Evolutionary conservation across 1,140 invertebrate species (phyloP).

Genomic region (Zaprionus nigranus): DNA sequence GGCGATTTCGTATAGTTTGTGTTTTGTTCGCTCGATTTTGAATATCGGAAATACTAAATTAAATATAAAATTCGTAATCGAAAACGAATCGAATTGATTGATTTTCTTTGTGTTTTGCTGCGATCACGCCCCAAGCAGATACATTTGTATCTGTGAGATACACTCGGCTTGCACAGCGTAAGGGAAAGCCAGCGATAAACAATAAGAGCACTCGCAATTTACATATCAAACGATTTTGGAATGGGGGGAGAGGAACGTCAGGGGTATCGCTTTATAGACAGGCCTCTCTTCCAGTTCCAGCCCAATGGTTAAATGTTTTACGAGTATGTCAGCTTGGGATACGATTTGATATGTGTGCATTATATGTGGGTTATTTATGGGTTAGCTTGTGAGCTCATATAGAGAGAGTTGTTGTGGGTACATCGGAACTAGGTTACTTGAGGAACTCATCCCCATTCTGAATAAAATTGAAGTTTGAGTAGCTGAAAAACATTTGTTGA

Average conservation of each 20-base stretch:
- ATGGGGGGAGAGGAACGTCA: not conserved
- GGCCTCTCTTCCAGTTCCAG: conserved; percentile 54
- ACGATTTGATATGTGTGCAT: conserved; percentile 15
- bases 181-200: conserved; percentile 49
- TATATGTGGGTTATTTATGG: conserved; percentile 22
- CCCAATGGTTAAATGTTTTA: conserved; percentile 56
- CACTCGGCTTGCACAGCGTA: not conserved
- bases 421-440: not conserved
- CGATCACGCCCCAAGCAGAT: conserved; percentile 51
- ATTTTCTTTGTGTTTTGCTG: conserved; percentile 55
- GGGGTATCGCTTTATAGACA: conserved; percentile 6
- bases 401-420: not conserved
- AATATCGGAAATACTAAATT: conserved; percentile 78
- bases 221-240: conserved; percentile 59
- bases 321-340: conserved; percentile 49
- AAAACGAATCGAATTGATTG: conserved; percentile 52
- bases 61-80: conserved; percentile 70
- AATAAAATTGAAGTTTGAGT: too few relatives aligned
- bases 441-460: too few relatives aligned
- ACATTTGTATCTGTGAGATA: conserved; percentile 23
- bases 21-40: conserved; percentile 52
- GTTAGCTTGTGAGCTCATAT: not conserved
- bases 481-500: too few relatives aligned
- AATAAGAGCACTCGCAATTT: conserved; percentile 66
- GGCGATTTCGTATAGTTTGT: conserved; percentile 60